phyloP scores from a whole-genome alignment of 1,140 invertebrate species.

The Delia radicum region DNA sequence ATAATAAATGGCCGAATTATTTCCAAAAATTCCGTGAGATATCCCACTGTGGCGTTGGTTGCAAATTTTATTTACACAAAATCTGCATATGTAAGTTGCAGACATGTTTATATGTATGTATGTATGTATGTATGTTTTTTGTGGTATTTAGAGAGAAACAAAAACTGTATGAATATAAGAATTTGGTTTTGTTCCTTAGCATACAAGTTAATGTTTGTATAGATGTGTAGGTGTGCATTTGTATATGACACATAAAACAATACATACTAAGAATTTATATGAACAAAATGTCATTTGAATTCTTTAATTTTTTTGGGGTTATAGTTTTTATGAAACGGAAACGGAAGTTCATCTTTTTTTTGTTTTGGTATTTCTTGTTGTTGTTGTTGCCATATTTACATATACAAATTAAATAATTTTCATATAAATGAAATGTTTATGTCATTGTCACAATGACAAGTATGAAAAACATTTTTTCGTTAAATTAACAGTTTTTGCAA shows the following conservation, averaged over 20 bases:
- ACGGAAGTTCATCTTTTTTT: neutral
- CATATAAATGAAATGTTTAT: neutral
- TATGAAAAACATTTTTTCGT: no score
- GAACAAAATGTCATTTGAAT: neutral
- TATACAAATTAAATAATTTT: constrained; percentile 1
- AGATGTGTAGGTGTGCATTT: neutral
- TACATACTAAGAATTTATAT: neutral
- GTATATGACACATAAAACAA: neutral
- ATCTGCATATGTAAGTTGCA: neutral
- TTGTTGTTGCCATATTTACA: neutral
- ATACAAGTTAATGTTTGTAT: no score
- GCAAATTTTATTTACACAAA: no score
- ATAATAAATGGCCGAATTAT: no score
- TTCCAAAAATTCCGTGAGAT: no score
- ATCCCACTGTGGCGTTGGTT: no score
- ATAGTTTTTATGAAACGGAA: neutral
- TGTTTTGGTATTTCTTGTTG: neutral
- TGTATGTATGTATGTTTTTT: neutral
- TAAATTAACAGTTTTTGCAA: no score
- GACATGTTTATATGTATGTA: neutral
- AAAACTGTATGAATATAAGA: neutral
- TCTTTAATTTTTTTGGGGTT: neutral
- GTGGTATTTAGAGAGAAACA: no score
- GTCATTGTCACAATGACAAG: neutral
- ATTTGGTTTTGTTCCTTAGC: neutral